A percentile compares a stretch with the other conserved stretches of the same genome.
Conservation (phyloP, 2,797 vertebrate genomes). For the Myotis findleyi region DNA sequence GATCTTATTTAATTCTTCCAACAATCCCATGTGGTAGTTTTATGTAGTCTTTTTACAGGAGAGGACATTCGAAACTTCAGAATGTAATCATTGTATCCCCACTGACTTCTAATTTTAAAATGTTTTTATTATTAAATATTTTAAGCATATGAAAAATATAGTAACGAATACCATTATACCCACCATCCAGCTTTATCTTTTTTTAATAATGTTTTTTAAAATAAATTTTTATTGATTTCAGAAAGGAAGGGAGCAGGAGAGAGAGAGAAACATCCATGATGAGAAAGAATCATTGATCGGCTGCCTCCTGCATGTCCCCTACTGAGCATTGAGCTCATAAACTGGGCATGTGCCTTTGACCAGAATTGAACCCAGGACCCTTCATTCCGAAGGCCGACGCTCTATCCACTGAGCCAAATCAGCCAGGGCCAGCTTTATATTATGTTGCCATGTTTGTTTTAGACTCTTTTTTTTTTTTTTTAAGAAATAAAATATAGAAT, state of each 20-base stretch:
- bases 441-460: conserved; percentile 18
- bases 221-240: neutral
- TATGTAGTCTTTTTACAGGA: neutral
- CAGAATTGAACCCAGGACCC: neutral
- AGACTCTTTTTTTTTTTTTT: neutral
- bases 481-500: conserved; percentile 24
- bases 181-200: conserved; percentile 10
- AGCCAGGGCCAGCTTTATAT: neutral
- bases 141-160: conserved; percentile 34
- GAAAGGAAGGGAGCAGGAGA: neutral
- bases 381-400: neutral
- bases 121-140: conserved; percentile 51
- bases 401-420: neutral
- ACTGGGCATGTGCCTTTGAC: too few relatives aligned
- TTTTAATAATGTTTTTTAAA: neutral
- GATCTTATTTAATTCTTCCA: conserved; percentile 39
- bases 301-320: too few relatives aligned
- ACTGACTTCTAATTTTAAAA: conserved; percentile 28
- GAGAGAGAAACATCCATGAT: neutral
- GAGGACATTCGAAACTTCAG: conserved; percentile 31
- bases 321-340: too few relatives aligned
- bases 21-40: neutral
- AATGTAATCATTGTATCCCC: conserved; percentile 9
- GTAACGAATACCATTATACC: neutral
- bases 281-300: neutral